phyloP scores from a whole-genome alignment of 1,140 invertebrate species.

The Drosophila ficusphila region DNA sequence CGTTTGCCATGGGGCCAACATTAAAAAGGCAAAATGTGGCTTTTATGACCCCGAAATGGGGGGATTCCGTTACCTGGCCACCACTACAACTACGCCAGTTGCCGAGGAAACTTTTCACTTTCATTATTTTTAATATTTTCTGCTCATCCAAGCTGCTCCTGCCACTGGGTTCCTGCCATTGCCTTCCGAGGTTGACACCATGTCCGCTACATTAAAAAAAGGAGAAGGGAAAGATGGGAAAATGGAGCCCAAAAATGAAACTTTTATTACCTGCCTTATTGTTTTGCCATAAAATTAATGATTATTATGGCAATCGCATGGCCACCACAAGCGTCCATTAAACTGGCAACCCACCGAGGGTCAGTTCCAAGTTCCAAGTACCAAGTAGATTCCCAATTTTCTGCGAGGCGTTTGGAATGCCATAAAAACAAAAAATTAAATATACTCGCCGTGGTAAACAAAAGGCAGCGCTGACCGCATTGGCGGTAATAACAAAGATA shows the following conservation, averaged over 20 bases:
- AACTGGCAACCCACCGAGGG: constrained; percentile 48
- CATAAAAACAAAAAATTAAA: constrained; percentile 75
- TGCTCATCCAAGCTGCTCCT: constrained; percentile 25
- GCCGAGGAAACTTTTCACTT: constrained; percentile 78
- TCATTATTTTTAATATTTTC: constrained; percentile 79
- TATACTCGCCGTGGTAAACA: constrained; percentile 48
- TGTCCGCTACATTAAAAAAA: constrained; percentile 38
- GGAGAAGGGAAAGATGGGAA: background rate
- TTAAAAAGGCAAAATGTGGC: constrained; percentile 80
- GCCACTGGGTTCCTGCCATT: constrained; percentile 4
- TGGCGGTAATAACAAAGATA: constrained; percentile 35
- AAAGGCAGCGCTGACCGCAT: constrained; percentile 12
- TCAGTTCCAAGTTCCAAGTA: constrained; percentile 28
- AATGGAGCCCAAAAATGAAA: constrained; percentile 70
- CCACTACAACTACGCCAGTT: constrained; percentile 18
- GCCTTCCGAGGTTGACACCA: constrained; percentile 29
- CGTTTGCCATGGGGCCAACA: constrained; percentile 40
- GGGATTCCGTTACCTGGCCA: constrained; percentile 6
- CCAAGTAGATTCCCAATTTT: constrained; percentile 39
- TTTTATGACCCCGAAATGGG: constrained; percentile 52
- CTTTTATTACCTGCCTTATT: constrained; percentile 83
- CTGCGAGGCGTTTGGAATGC: constrained; percentile 57
- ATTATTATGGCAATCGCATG: constrained; percentile 78
- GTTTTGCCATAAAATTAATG: constrained; percentile 82
- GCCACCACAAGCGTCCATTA: constrained; percentile 74